Evolutionary conservation across 2,113 vertebrate species (phyloP).

Genomic region (Chascanopsetta lugubris): DNA sequence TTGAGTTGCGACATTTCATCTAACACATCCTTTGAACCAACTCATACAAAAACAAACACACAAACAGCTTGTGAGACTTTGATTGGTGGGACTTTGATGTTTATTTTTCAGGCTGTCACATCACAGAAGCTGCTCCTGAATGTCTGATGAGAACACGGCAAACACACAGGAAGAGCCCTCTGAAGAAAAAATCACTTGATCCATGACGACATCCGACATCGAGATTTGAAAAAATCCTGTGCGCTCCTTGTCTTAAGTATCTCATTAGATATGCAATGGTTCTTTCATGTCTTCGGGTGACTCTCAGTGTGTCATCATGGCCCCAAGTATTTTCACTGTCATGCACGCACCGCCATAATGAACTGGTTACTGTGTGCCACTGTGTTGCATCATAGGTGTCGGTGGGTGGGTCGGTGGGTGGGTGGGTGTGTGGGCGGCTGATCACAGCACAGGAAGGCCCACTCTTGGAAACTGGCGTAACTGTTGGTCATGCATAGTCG

Average conservation of each 20-base stretch:
- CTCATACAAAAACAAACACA: conserved; percentile 37
- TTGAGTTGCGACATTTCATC: conserved; percentile 83
- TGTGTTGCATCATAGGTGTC: conserved; percentile 36
- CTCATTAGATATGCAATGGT: conserved; percentile 24
- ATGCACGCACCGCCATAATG: conserved; percentile 89
- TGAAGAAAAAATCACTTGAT: conserved; percentile 6
- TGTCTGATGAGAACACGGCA: background rate
- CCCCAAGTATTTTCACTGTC: conserved; percentile 82
- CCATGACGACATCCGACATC: conserved; percentile 30
- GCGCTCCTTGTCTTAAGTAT: conserved; percentile 30
- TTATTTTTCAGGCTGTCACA: conserved; percentile 37
- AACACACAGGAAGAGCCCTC: background rate
- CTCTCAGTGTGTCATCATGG: conserved; percentile 18
- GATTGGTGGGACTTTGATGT: conserved; percentile 38
- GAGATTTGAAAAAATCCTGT: conserved; percentile 26
- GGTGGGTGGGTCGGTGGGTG: conserved; percentile 23
- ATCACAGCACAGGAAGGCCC: too few species aligned
- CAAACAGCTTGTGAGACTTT: conserved; percentile 68
- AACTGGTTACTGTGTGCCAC: conserved; percentile 47
- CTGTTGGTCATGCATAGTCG: conserved; percentile 51
- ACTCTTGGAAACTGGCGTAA: conserved; percentile 24
- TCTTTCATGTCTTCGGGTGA: conserved; percentile 42
- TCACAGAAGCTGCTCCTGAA: conserved; percentile 9
- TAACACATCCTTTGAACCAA: conserved; percentile 81
- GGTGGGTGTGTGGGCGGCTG: too few species aligned